Evolutionary conservation across 92 coral and sea anemone genomes (phyloP).

Genomic region (Palythoa caribaeorum): DNA sequence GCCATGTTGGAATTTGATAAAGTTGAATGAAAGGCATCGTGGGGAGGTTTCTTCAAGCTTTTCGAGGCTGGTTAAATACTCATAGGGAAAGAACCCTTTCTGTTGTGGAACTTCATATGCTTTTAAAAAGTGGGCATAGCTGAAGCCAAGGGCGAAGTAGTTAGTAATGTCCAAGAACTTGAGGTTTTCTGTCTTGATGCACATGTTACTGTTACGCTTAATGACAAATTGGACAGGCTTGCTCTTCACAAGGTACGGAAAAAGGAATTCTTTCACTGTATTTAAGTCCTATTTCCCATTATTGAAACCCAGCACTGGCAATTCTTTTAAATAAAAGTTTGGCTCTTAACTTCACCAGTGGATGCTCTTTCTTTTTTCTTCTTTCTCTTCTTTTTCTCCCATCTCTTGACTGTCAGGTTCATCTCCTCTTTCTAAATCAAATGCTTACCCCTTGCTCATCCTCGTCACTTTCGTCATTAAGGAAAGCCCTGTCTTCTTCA

Average conservation of each 20-base stretch:
- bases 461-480: not conserved
- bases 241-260: conserved; percentile 44
- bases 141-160: conserved; percentile 69
- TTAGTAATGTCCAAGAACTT: conserved; percentile 62
- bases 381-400: conserved; percentile 18
- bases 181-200: conserved; percentile 46
- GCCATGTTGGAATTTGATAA: not conserved
- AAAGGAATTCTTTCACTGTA: conserved; percentile 41
- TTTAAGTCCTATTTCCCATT: conserved; percentile 63
- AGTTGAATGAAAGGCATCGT: conserved; percentile 51
- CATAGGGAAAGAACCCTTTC: conserved; percentile 69
- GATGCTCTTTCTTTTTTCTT: conserved; percentile 34
- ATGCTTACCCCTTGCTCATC: not conserved
- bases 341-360: not conserved
- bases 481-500: conserved; percentile 3
- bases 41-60: conserved; percentile 53
- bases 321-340: conserved; percentile 39
- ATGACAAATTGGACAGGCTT: conserved; percentile 51
- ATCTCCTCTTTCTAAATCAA: not conserved
- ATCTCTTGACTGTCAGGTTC: not conserved
- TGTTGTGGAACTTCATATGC: not conserved
- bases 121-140: conserved; percentile 59
- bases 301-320: conserved; percentile 62
- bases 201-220: conserved; percentile 64
- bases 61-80: conserved; percentile 54